phyloP scores from a whole-genome alignment of 2,888 invertebrate species.

The Perdita meconis region DNA sequence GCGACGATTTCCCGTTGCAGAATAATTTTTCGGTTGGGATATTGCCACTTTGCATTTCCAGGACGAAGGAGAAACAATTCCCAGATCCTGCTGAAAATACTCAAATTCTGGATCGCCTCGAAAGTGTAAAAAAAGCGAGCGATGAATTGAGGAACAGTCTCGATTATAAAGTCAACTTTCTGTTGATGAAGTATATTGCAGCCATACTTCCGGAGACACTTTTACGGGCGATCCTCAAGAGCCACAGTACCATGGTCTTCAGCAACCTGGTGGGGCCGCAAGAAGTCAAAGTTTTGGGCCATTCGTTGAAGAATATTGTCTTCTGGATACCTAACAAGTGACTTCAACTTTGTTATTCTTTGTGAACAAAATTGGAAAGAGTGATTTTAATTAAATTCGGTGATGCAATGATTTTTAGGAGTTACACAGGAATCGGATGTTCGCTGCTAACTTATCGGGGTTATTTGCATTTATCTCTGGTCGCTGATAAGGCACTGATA shows the following conservation, averaged over 20 bases:
- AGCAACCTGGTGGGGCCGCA: conserved; percentile 86
- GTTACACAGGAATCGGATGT: conserved; percentile 84
- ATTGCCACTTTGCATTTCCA: conserved; percentile 83
- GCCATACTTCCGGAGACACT: conserved; percentile 84
- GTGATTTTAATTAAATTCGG: background rate
- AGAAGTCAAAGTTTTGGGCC: conserved; percentile 82
- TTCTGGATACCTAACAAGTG: conserved; percentile 87
- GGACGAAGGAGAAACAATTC: conserved; percentile 52
- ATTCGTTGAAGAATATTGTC: conserved; percentile 83
- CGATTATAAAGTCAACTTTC: conserved; percentile 85
- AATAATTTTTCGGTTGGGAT: conserved; percentile 86
- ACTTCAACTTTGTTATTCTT: conserved; percentile 12
- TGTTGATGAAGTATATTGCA: conserved; percentile 84
- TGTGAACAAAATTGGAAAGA: background rate
- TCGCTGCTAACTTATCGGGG: conserved; percentile 85
- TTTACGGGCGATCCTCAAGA: conserved; percentile 82
- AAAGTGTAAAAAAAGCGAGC: conserved; percentile 80
- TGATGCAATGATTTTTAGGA: conserved; percentile 50
- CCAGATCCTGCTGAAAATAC: conserved; percentile 42
- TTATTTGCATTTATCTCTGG: conserved; percentile 84
- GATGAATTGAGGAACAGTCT: conserved; percentile 81
- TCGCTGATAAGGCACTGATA: conserved; percentile 84
- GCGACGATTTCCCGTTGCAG: conserved; percentile 76
- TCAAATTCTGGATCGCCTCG: conserved; percentile 72
- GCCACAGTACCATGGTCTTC: conserved; percentile 85